Percentiles rank a stretch among this genome's conserved stretches.
These are phyloP conservation scores for Lepisosteus oculatus DNA, from an alignment of 2,113 vertebrate genomes.

Conservation along the genomic window DNA sequence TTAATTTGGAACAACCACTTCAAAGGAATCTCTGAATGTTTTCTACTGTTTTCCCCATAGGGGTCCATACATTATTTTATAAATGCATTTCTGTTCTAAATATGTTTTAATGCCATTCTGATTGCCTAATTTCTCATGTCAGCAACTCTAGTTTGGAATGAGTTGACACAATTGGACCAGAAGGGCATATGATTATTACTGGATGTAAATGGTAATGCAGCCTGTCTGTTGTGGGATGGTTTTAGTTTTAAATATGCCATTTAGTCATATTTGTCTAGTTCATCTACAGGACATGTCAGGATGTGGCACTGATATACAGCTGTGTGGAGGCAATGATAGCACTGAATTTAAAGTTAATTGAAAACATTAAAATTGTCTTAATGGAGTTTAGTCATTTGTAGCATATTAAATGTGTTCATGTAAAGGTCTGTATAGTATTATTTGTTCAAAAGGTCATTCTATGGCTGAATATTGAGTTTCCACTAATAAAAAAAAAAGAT, in stretches of 20 bases:
- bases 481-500: too few relatives aligned
- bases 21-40: conserved; percentile 56
- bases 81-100: conserved; percentile 44
- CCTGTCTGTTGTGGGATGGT: conserved; percentile 40
- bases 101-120: conserved; percentile 55
- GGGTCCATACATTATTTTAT: conserved; percentile 54
- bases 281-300: conserved; percentile 59
- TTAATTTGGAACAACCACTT: conserved; percentile 64
- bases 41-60: conserved; percentile 58
- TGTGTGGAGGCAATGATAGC: conserved; percentile 50
- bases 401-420: conserved; percentile 16
- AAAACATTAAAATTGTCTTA: conserved; percentile 63
- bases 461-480: not conserved
- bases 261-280: conserved; percentile 50
- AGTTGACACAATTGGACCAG: conserved; percentile 56
- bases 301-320: conserved; percentile 50
- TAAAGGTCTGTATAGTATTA: not conserved
- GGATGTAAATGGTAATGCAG: conserved; percentile 45
- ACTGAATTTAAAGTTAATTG: conserved; percentile 57
- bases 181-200: conserved; percentile 53
- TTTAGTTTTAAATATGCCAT: conserved; percentile 48
- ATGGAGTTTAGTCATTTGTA: conserved; percentile 50
- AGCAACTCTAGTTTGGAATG: conserved; percentile 52
- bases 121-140: conserved; percentile 64
- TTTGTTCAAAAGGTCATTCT: not conserved